phyloP scores from a whole-genome alignment of 2,113 vertebrate genomes.

The Hippocampus comes region DNA sequence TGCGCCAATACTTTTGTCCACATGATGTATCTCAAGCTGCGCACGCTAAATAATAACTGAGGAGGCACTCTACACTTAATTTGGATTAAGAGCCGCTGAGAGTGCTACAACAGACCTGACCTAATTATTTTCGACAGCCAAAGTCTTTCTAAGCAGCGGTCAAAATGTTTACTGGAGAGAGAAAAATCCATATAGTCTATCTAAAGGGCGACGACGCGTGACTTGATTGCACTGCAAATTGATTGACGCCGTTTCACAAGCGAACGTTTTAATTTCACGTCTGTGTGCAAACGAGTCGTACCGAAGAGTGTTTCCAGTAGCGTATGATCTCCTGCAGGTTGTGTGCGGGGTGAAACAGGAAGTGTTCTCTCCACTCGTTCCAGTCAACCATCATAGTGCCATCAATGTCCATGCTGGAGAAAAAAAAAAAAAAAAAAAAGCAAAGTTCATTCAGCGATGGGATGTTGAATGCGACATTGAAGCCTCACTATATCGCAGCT shows the following conservation, averaged over 20 bases:
- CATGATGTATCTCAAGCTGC: background rate
- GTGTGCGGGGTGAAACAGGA: conserved; percentile 84
- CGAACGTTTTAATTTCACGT: background rate
- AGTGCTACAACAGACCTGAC: conserved; percentile 22
- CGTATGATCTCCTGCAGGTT: conserved; percentile 88
- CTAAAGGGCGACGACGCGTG: conserved; percentile 1
- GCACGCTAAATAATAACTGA: background rate
- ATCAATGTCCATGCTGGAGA: conserved; percentile 85
- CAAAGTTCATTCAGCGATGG: background rate
- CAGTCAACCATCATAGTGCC: conserved; percentile 93
- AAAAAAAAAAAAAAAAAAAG: background rate
- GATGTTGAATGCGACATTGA: background rate
- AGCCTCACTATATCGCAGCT: background rate
- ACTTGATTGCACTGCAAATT: background rate
- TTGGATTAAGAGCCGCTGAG: conserved; percentile 2
- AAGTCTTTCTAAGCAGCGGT: conserved; percentile 25
- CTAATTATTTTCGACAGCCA: conserved; percentile 28
- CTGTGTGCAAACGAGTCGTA: conserved; percentile 48
- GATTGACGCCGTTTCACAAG: background rate
- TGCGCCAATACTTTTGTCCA: background rate
- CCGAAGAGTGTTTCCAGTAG: conserved; percentile 91
- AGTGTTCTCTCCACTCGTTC: conserved; percentile 93
- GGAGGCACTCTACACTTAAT: conserved; percentile 13
- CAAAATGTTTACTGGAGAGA: conserved; percentile 23
- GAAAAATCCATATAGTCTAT: conserved; percentile 42